Conservation (phyloP, 2,888 invertebrate genomes). For the Tetragnatha montana region DNA sequence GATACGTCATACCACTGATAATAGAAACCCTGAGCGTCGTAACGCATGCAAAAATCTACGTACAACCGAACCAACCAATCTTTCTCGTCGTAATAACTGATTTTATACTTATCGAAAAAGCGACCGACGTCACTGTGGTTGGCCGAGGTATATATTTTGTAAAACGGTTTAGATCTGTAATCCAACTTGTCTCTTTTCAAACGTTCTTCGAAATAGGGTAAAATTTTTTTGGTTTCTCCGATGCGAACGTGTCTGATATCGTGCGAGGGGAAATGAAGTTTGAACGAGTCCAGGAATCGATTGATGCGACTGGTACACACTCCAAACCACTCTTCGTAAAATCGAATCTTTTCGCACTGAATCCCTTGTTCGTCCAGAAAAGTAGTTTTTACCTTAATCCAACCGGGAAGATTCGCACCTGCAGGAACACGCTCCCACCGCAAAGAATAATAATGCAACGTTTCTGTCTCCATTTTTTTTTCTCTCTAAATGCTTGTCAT, state of each 20-base stretch:
- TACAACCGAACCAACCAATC: conserved; percentile 19
- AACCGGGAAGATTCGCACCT: not conserved
- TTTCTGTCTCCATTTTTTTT: not conserved
- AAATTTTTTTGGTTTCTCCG: conserved; percentile 1
- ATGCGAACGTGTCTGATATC: not conserved
- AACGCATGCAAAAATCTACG: conserved; percentile 1
- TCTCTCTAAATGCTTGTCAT: no score
- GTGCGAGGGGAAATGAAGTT: not conserved
- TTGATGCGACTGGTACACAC: conserved; percentile 5
- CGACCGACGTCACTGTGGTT: not conserved
- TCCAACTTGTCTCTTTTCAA: not conserved
- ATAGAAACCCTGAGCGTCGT: not conserved
- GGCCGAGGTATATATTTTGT: not conserved
- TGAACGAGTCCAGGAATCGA: not conserved
- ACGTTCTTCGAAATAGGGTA: conserved; percentile 34
- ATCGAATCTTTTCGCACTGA: not conserved
- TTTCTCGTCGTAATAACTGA: not conserved
- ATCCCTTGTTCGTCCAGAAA: not conserved
- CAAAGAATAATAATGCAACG: not conserved
- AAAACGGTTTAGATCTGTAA: conserved; percentile 10
- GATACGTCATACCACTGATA: conserved; percentile 16
- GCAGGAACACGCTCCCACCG: not conserved
- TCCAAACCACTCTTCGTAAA: conserved; percentile 23
- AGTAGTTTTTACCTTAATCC: not conserved
- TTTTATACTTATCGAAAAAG: conserved; percentile 28